Evolutionary conservation across 2,113 vertebrate species (phyloP).

Genomic region (Strix aluco): DNA sequence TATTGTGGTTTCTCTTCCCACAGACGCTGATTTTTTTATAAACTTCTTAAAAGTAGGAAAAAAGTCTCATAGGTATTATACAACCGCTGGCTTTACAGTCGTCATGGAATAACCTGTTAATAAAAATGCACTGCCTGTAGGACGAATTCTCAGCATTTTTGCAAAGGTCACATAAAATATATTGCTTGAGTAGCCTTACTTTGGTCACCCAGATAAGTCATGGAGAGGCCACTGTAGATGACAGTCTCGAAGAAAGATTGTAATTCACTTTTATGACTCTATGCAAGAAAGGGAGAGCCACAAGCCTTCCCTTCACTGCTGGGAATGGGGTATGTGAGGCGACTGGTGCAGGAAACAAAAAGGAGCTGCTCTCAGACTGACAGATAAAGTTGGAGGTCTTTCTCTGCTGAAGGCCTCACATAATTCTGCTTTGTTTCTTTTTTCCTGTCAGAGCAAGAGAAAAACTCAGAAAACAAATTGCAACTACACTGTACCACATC

Average conservation of each 20-base stretch:
- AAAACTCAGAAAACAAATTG: not conserved
- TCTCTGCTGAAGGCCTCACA: not conserved
- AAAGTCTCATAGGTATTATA: not conserved
- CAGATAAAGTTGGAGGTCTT: not conserved
- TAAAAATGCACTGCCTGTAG: not conserved
- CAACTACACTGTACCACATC: not conserved
- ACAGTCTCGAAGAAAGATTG: not conserved
- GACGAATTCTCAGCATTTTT: conserved; percentile 25
- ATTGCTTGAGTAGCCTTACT: conserved; percentile 20
- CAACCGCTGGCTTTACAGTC: not conserved
- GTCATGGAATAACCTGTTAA: not conserved
- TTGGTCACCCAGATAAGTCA: conserved; percentile 1
- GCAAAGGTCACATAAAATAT: conserved; percentile 24
- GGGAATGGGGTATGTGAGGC: not conserved
- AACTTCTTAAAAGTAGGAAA: not conserved
- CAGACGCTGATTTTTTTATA: not conserved
- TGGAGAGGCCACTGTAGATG: not conserved
- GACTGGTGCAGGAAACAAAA: not conserved
- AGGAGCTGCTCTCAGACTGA: not conserved
- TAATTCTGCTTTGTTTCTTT: not conserved
- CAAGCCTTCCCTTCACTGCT: not conserved
- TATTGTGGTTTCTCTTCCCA: not conserved
- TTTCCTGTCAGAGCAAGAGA: not conserved
- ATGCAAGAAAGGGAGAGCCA: not conserved
- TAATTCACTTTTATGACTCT: conserved; percentile 20